A percentile compares a stretch with the other conserved stretches of the same genome.
Conservation (phyloP, 2,888 invertebrate species). For the Heliothis peltigera region DNA sequence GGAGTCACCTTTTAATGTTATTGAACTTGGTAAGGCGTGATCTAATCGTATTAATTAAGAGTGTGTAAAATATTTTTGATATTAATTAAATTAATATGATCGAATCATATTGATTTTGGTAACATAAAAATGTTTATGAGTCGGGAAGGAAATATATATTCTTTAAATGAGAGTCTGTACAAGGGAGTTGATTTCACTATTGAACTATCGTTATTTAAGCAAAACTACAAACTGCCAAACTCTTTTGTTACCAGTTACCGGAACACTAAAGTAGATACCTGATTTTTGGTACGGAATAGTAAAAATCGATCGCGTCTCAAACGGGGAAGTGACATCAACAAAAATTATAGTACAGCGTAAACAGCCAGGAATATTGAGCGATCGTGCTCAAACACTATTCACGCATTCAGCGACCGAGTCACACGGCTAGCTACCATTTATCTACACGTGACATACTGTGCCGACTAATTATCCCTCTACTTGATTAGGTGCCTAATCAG, state of each 20-base stretch:
- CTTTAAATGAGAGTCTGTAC: background rate
- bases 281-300: constrained; percentile 3
- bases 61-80: background rate
- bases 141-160: too few relatives aligned
- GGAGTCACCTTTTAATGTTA: background rate
- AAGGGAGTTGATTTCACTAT: background rate
- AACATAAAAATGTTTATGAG: too few relatives aligned
- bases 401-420: constrained; percentile 21
- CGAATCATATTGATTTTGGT: background rate
- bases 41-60: constrained; percentile 1
- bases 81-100: background rate
- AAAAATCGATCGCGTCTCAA: constrained; percentile 16
- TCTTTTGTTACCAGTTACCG: background rate
- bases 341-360: constrained; percentile 9
- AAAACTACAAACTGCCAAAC: constrained; percentile 2
- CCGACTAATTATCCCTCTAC: constrained; percentile 49
- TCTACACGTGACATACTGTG: constrained; percentile 19
- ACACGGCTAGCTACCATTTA: constrained; percentile 26
- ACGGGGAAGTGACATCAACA: constrained; percentile 7
- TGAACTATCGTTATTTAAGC: background rate
- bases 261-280: constrained; percentile 10
- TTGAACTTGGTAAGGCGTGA: background rate
- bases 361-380: constrained; percentile 3
- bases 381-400: constrained; percentile 23
- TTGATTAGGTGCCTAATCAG: constrained; percentile 57